phyloP scores from a whole-genome alignment of 2,113 vertebrate genomes.

The Dromas ardeola region DNA sequence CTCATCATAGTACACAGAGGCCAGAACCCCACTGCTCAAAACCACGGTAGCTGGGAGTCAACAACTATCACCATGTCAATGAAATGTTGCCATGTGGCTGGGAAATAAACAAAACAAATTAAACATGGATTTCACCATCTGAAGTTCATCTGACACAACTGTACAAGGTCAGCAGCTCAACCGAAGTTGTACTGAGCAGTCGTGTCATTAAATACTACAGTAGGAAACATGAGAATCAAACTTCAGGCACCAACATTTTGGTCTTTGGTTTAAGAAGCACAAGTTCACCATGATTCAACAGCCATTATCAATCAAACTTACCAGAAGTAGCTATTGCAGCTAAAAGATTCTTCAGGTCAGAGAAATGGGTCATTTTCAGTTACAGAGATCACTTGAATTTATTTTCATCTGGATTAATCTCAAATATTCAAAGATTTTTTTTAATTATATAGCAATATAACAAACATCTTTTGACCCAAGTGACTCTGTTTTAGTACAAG shows the following conservation, averaged over 20 bases:
- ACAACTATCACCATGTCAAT: neutral
- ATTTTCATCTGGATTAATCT: neutral
- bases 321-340: constrained; percentile 54
- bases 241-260: constrained; percentile 76
- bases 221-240: constrained; percentile 56
- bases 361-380: constrained; percentile 68
- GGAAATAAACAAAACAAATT: constrained; percentile 6
- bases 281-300: constrained; percentile 55
- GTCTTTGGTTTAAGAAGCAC: constrained; percentile 69
- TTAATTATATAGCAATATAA: neutral
- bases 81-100: neutral
- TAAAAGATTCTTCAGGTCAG: constrained; percentile 20
- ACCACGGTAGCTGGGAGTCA: constrained; percentile 13
- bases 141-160: neutral
- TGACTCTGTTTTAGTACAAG: neutral
- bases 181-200: neutral
- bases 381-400: neutral
- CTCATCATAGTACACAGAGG: neutral
- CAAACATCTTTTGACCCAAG: neutral
- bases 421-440: neutral
- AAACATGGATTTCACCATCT: neutral
- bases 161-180: neutral
- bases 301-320: constrained; percentile 48
- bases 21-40: constrained; percentile 18
- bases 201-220: neutral